These are phyloP conservation scores for Poecile atricapillus DNA, from an alignment of 2,113 vertebrate genomes.

Conservation along the genomic window DNA sequence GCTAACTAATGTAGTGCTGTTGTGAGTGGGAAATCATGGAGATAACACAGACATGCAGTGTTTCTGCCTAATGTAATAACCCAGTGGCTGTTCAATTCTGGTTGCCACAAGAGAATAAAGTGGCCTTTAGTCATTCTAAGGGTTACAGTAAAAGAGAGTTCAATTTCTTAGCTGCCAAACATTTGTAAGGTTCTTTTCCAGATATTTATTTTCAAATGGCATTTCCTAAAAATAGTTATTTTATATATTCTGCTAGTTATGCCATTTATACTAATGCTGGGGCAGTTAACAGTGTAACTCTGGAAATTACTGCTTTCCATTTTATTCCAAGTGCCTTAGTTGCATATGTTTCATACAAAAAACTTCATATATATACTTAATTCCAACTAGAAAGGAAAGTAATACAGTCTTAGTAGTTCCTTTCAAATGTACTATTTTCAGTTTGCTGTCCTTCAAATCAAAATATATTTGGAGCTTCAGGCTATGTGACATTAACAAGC, in stretches of 20 bases:
- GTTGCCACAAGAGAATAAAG: neutral
- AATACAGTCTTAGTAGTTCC: neutral
- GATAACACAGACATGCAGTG: neutral
- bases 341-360: neutral
- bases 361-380: neutral
- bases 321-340: neutral
- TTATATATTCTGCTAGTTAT: neutral
- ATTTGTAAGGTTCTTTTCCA: neutral
- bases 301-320: neutral
- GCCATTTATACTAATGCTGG: neutral
- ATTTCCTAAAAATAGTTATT: slow-evolving; percentile 2
- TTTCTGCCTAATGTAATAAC: neutral
- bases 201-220: neutral
- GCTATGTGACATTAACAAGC: neutral
- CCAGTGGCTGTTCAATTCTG: neutral
- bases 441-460: neutral
- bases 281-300: neutral
- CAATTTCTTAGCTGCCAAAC: neutral
- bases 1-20: neutral
- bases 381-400: neutral
- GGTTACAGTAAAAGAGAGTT: neutral
- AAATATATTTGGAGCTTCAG: neutral
- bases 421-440: neutral
- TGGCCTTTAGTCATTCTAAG: neutral
- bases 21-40: neutral